Base-by-base conservation (phyloP, 2,888 invertebrate species). In the Agriopis aurantiaria region DNA sequence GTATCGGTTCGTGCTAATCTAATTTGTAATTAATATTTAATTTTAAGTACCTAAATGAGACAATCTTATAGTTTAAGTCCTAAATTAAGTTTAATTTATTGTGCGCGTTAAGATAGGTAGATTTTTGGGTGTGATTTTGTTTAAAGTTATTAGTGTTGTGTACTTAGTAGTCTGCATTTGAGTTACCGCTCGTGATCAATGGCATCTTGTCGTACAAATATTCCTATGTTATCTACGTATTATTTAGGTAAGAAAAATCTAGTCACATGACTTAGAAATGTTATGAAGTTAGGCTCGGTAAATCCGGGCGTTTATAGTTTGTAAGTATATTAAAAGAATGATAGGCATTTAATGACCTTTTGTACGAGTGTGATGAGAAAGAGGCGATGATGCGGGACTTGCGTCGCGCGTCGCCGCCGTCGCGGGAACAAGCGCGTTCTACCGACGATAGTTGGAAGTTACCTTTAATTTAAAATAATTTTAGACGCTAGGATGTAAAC, bases 181-280 rank as follows among this genome's bases (percentile, higher is more conserved):
- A 93, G 93, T 94, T 94, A 94, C 94, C 94, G 92, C 91, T 93
- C 92, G 93, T 94, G 92, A 93, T 93, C 90, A 89, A 91, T 93
- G 93, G 93, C 93, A 93, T 93, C 93, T 93, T 91, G 92, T 93
- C 94, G 94, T 94, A 94, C 94, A 94, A 94, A 94, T 94, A 94
- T 93, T 93, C 93, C 94, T 94, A 93, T 92, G 91, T 93, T 93
- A 91, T 91, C 91, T 92, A 93, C 84, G 90, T 93, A 92, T 91
- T 92, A 90, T 88, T 90, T 91, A 90, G 87, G 83, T 93, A 93
- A 92, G 92, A 84, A 91, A 92, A 92, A 91, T 94, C 94, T 94
- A 94, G 94, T 94, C 94, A 94, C 88, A 90, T 91, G 94, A 94
- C 94, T 93, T 93, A 93, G 92, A 91, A 91, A 89, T 90, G 88